phyloP scores from a whole-genome alignment of 2,113 vertebrate species.

The Salvelinus alpinus region DNA sequence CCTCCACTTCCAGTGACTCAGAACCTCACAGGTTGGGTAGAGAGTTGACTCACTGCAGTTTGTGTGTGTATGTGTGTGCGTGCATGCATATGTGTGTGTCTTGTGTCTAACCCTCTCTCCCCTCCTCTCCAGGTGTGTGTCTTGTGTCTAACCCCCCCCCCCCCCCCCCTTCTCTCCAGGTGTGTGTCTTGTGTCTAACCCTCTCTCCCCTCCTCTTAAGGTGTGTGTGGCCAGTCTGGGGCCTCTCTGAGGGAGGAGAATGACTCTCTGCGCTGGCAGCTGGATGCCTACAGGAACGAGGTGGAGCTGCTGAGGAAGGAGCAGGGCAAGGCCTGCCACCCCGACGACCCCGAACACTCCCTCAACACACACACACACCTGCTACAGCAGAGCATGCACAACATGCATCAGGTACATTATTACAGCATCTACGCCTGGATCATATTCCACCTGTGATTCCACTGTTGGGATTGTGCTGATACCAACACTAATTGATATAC shows the following conservation, averaged over 20 bases:
- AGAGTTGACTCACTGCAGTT: background rate
- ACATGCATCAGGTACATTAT: constrained; percentile 91
- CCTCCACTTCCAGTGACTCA: too few species aligned
- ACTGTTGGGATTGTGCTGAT: too few species aligned
- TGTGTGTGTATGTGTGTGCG: background rate
- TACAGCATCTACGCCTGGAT: too few species aligned
- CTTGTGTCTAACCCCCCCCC: too few species aligned
- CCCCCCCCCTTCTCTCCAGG: constrained; percentile 59
- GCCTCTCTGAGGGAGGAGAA: constrained; percentile 89
- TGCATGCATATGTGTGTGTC: background rate
- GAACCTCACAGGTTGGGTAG: too few species aligned
- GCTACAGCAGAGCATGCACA: constrained; percentile 89
- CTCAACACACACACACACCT: constrained; percentile 66
- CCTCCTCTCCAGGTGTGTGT: too few species aligned
- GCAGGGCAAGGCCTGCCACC: constrained; percentile 76
- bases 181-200: constrained; percentile 50
- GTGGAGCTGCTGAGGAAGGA: constrained; percentile 93
- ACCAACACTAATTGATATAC: too few species aligned
- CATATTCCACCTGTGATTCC: too few species aligned
- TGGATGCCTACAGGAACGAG: constrained; percentile 93
- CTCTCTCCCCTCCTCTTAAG: constrained; percentile 51
- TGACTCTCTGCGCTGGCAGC: constrained; percentile 94
- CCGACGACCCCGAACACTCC: constrained; percentile 76
- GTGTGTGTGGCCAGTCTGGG: constrained; percentile 81
- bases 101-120: too few species aligned